Percentiles rank a stretch among this genome's conserved stretches.
These are phyloP conservation scores for Empidonax alnorum DNA, from an alignment of 2,113 vertebrate species.

Conservation along the genomic window DNA sequence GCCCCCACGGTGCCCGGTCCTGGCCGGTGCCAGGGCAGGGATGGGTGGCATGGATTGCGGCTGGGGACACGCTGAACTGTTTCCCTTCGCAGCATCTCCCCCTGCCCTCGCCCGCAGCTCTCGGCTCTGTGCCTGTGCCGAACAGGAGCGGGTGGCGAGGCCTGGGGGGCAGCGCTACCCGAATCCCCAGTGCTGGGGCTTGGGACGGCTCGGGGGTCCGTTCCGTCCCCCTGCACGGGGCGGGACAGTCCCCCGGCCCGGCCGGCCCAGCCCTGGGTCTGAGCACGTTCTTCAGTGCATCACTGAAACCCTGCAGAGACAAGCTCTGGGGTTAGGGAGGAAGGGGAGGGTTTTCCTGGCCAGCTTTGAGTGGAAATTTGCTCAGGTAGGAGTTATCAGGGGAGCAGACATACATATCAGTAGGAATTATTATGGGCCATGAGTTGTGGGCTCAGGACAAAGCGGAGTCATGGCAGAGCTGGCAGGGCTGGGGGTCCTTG, in stretches of 20 bases:
- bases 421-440: not conserved
- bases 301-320: not conserved
- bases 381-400: not conserved
- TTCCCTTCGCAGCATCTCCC: not conserved
- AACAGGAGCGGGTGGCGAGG: fast-evolving
- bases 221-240: not conserved
- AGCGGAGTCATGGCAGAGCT: not conserved
- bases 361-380: not conserved
- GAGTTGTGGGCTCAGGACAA: fast-evolving
- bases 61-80: too few relatives aligned
- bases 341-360: not conserved
- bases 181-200: fast-evolving
- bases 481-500: not conserved
- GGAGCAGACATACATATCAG: fast-evolving
- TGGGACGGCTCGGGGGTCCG: fast-evolving
- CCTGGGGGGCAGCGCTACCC: not conserved
- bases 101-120: fast-evolving
- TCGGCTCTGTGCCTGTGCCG: not conserved
- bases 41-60: not conserved
- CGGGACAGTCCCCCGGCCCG: not conserved
- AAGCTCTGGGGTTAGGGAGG: not conserved
- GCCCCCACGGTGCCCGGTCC: fast-evolving
- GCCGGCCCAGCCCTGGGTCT: not conserved
- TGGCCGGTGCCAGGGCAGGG: not conserved
- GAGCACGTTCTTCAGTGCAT: not conserved